Evolutionary conservation across 2,113 vertebrate species (phyloP).

Genomic region (Cardinalis cardinalis): DNA sequence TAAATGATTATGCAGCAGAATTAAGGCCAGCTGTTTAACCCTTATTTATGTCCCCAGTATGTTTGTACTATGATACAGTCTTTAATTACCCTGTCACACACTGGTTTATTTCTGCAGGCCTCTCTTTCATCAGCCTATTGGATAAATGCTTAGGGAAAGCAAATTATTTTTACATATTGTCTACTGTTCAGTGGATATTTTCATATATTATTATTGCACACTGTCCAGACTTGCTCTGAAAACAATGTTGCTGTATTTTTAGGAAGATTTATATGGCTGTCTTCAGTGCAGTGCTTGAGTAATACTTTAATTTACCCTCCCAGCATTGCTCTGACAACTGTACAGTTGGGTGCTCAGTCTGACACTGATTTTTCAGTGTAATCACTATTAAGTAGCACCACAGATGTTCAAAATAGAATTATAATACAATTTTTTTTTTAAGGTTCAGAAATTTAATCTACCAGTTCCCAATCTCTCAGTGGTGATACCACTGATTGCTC

Average conservation of each 20-base stretch:
- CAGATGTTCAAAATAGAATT: constrained; percentile 1
- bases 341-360: not conserved
- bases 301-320: not conserved
- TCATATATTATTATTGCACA: not conserved
- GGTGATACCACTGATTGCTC: not conserved
- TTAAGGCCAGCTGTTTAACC: constrained; percentile 25
- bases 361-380: constrained; percentile 25
- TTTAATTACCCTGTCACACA: not conserved
- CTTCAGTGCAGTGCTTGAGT: not conserved
- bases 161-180: not conserved
- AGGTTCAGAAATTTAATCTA: not conserved
- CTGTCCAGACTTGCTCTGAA: constrained; percentile 10
- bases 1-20: constrained; percentile 8
- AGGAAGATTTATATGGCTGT: constrained; percentile 9
- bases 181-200: not conserved
- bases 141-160: not conserved
- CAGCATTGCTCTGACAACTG: not conserved
- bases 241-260: not conserved
- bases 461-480: not conserved
- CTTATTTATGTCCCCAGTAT: not conserved
- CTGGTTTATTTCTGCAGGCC: not conserved
- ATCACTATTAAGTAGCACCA: not conserved
- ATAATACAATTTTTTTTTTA: not conserved
- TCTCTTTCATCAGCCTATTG: not conserved
- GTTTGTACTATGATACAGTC: not conserved